phyloP scores from a whole-genome alignment of 2,113 vertebrate species.

The Lepidothrix coronata region DNA sequence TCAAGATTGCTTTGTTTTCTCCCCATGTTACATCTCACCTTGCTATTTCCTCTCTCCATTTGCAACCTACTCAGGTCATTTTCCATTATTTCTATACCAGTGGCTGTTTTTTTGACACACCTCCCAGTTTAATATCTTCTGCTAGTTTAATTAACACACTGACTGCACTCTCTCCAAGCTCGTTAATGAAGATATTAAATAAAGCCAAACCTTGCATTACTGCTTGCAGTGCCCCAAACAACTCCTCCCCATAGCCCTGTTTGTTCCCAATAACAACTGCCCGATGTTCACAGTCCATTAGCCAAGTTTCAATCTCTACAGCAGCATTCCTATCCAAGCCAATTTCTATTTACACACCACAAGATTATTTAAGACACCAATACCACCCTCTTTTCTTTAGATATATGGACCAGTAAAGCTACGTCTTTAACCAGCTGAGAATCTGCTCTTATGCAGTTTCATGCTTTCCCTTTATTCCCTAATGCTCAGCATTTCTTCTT shows the following conservation, averaged over 20 bases:
- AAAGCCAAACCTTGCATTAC: slow-evolving; percentile 32
- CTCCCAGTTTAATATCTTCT: slow-evolving; percentile 66
- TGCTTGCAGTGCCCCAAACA: slow-evolving; percentile 24
- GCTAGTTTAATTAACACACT: slow-evolving; percentile 72
- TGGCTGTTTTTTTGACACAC: slow-evolving; percentile 67
- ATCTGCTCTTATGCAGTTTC: background rate
- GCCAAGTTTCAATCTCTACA: slow-evolving; percentile 18
- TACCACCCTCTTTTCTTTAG: background rate
- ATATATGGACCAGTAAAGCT: background rate
- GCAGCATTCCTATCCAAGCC: background rate
- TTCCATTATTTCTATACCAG: slow-evolving; percentile 59
- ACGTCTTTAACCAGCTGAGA: background rate
- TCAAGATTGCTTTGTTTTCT: slow-evolving; percentile 37
- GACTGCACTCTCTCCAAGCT: slow-evolving; percentile 60
- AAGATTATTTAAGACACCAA: slow-evolving; percentile 25
- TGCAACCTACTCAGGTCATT: slow-evolving; percentile 66
- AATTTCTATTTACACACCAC: slow-evolving; percentile 14
- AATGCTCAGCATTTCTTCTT: background rate
- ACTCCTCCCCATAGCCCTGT: background rate
- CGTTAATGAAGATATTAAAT: slow-evolving; percentile 66
- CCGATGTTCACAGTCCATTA: background rate
- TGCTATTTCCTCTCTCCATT: slow-evolving; percentile 69
- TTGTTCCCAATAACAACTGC: background rate
- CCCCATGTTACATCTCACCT: slow-evolving; percentile 66
- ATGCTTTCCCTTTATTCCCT: background rate